phyloP scores from a whole-genome alignment of 2,113 vertebrate genomes.

The Thinocorus orbignyianus region DNA sequence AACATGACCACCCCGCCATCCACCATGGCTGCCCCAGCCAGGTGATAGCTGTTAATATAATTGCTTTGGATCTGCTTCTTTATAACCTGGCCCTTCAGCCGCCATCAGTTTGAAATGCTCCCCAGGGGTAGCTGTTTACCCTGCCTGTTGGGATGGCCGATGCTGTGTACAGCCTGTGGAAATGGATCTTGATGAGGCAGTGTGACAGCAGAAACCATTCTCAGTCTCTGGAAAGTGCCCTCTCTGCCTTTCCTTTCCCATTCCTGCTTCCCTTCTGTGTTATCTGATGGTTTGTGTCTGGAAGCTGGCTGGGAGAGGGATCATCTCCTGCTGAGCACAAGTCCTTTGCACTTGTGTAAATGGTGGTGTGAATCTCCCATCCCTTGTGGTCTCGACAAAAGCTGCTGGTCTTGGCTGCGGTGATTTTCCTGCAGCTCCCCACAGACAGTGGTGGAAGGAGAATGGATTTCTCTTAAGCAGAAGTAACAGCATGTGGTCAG shows the following conservation, averaged over 20 bases:
- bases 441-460: neutral
- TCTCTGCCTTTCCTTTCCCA: neutral
- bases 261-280: neutral
- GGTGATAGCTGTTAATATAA: rapidly evolving
- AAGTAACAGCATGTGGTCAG: neutral
- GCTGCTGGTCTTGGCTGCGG: neutral
- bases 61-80: neutral
- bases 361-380: neutral
- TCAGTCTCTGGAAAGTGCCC: neutral
- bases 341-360: neutral
- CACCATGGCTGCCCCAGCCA: neutral
- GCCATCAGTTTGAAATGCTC: neutral
- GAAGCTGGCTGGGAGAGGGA: neutral
- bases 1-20: neutral
- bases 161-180: neutral
- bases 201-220: neutral
- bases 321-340: neutral
- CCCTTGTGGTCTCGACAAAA: neutral
- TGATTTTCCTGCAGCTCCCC: neutral
- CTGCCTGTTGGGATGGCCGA: neutral
- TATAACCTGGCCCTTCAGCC: neutral
- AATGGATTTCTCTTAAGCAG: neutral
- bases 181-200: neutral
- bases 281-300: neutral
- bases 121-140: neutral